Evolutionary conservation across 2,797 vertebrate species (phyloP).

Genomic region (Xiphorhynchus erythropygius): DNA sequence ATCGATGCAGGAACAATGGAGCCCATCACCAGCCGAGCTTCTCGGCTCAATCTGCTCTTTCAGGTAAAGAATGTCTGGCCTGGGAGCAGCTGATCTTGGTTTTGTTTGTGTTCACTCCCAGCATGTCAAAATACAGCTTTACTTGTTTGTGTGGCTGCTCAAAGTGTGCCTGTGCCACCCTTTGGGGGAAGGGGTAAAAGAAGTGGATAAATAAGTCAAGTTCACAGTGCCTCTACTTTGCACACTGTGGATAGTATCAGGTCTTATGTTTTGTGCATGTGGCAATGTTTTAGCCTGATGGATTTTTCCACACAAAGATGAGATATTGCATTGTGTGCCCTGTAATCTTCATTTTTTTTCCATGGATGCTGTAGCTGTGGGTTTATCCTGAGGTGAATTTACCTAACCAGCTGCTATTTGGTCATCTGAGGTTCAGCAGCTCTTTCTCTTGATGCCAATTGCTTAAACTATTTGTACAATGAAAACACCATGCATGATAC

Average conservation of each 20-base stretch:
- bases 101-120: fast-evolving
- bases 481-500: neutral
- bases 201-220: neutral
- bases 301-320: neutral
- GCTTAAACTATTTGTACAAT: neutral
- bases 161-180: fast-evolving
- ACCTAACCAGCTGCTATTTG: neutral
- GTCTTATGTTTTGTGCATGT: neutral
- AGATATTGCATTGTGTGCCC: neutral
- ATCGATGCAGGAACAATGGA: constrained; percentile 74
- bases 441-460: neutral
- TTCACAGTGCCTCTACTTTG: neutral
- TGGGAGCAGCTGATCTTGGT: fast-evolving
- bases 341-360: neutral
- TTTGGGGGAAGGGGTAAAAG: neutral
- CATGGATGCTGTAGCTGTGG: neutral
- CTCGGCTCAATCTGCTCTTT: constrained; percentile 88
- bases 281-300: neutral
- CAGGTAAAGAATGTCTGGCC: constrained; percentile 80
- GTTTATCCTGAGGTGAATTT: neutral
- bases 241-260: no score
- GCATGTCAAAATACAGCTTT: fast-evolving
- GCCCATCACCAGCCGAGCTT: constrained; percentile 85
- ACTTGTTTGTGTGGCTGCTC: neutral
- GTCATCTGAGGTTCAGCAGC: neutral